Conservation (phyloP, 2,797 vertebrate genomes). For the Denticeps clupeoides region DNA sequence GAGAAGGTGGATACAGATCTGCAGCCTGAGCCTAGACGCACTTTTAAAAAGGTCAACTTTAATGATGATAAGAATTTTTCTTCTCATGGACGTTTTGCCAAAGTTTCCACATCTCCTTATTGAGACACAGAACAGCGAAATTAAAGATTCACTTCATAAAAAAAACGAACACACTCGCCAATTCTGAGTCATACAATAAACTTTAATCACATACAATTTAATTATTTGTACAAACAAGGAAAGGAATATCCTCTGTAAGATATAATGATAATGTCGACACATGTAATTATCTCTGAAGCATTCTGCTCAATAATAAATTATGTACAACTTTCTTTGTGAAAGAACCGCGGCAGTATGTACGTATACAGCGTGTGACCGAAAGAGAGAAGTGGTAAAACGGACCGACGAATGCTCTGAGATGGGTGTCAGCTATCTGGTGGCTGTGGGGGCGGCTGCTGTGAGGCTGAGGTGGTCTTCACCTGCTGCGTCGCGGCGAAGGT, state of each 20-base stretch:
- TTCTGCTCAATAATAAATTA: slow-evolving; percentile 46
- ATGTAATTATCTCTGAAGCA: slow-evolving; percentile 9
- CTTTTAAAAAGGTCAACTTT: no score
- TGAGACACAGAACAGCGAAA: no score
- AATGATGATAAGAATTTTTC: no score
- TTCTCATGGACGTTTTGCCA: no score
- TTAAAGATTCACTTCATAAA: no score
- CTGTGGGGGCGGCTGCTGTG: slow-evolving; percentile 24
- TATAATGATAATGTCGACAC: slow-evolving; percentile 16
- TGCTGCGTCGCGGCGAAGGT: slow-evolving; percentile 22
- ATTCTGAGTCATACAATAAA: slow-evolving; percentile 17
- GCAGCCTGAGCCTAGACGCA: no score
- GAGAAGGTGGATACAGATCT: no score
- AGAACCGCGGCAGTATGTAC: slow-evolving; percentile 14
- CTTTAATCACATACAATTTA: slow-evolving; percentile 35
- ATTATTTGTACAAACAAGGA: slow-evolving; percentile 40
- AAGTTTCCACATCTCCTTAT: no score
- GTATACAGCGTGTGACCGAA: background rate
- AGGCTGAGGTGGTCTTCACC: slow-evolving; percentile 46
- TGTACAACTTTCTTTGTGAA: slow-evolving; percentile 38
- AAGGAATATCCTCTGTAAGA: slow-evolving; percentile 26
- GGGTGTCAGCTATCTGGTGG: slow-evolving; percentile 11
- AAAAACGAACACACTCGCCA: no score
- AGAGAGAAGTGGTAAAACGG: slow-evolving; percentile 8
- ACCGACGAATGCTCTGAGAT: slow-evolving; percentile 16